Evolutionary conservation across 2,888 invertebrate species (phyloP), one percentile per base, ranked within the genome.

Genomic region (Elmis aenea): DNA sequence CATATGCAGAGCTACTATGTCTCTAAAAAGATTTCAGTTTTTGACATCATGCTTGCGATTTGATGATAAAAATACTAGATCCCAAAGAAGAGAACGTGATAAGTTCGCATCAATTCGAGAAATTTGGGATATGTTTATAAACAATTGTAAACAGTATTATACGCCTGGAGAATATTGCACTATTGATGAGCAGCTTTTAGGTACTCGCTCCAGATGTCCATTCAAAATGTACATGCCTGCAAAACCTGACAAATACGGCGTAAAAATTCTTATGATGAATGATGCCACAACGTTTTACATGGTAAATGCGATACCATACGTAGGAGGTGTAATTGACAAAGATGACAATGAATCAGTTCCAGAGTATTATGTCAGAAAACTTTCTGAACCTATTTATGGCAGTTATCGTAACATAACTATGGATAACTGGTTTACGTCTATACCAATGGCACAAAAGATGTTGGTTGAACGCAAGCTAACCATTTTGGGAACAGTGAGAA

Each of bases 241-340:
- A 5, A 61, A 62, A 41, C 55, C 58, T 5, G 55, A 58, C 23
- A 59, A 56, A 38, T 62, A 62, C 44, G 64, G 61, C 5, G 36
- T 63, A 12, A 64, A 65, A 50, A 50, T 65, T 10, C 34, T 53
- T 29, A 52, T 54, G 40, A 32, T 62, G 29, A 58, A 58, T 24
- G 62, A 65, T 45, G 55, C 57, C 31, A 41, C 31, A 11, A 61
- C 60, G 14, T 48, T 41, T 12, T 61, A 63, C 42, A 51, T 65
- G 53, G 24, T 60, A 13, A 52, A 54, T 48, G 55, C 53, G 12
- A 54, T 50, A 28, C 60, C 60, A 24, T 63, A 63, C 45, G 18
- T 58, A 3, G 60, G 58, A 36, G 55, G 45, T 38, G 46, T 38
- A 32, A 55, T 47, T 29, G 13, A 18, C 2, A 41, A 23, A 33